Conservation (phyloP, 2,797 vertebrate species). For the Garrulus glandarius region DNA sequence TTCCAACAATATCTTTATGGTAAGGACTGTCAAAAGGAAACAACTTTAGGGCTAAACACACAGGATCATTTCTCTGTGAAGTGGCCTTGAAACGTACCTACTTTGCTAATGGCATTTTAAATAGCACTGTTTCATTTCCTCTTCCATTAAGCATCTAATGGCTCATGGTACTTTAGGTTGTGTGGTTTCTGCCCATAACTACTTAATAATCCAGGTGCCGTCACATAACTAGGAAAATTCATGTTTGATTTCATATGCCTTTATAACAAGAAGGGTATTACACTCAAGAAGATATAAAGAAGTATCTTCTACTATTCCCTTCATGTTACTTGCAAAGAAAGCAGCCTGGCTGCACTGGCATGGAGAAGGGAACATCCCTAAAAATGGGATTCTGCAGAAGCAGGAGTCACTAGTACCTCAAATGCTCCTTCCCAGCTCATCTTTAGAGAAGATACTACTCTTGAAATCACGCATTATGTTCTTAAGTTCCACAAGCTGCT, state of each 20-base stretch:
- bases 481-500: background rate
- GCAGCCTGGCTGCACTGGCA: background rate
- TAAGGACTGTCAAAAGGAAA: background rate
- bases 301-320: background rate
- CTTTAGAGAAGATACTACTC: background rate
- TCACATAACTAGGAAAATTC: background rate
- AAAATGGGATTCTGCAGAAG: background rate
- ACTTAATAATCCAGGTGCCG: background rate
- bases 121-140: background rate
- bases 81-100: background rate
- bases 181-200: background rate
- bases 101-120: background rate
- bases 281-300: background rate
- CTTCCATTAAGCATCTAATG: background rate
- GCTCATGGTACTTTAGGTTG: background rate
- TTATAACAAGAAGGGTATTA: background rate
- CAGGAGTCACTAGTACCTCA: background rate
- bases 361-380: background rate
- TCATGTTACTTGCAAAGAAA: background rate
- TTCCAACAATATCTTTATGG: background rate
- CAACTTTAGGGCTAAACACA: background rate
- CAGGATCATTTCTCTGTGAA: background rate
- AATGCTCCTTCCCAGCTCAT: background rate
- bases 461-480: rapidly evolving
- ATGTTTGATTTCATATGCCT: background rate